A percentile compares a stretch with the other conserved stretches of the same genome.
phyloP scores from a whole-genome alignment of 1,140 invertebrate genomes.

The Pantala flavescens region DNA sequence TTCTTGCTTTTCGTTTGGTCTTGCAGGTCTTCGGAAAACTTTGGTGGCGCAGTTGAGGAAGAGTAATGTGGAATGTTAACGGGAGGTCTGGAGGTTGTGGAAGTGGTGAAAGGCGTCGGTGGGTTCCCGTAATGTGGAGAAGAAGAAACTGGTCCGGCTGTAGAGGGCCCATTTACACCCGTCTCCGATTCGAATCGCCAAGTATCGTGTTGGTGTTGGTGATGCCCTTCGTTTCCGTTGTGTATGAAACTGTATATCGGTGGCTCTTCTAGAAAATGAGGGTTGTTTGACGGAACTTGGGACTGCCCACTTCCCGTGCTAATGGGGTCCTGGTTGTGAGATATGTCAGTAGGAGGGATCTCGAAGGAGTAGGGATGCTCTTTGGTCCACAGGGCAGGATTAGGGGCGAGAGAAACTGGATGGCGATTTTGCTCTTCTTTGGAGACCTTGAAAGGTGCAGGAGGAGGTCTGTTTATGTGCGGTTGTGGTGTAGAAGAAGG shows the following conservation, averaged over 20 bases:
- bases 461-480: neutral
- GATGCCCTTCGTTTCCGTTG: neutral
- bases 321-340: neutral
- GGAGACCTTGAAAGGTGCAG: neutral
- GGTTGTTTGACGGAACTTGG: neutral
- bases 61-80: neutral
- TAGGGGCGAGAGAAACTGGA: neutral
- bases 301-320: neutral
- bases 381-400: neutral
- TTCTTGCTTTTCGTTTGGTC: conserved; percentile 13
- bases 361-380: neutral
- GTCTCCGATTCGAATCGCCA: no score
- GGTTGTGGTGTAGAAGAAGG: neutral
- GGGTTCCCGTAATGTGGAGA: no score
- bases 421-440: neutral
- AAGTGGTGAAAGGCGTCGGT: neutral
- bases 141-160: no score
- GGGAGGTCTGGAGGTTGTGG: neutral
- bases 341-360: neutral
- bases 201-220: conserved; percentile 15
- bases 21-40: conserved; percentile 11
- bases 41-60: no score
- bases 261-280: neutral
- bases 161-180: no score
- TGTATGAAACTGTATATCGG: neutral